These are phyloP conservation scores for Dryobates pubescens DNA, from an alignment of 2,797 vertebrate genomes.

Conservation along the genomic window DNA sequence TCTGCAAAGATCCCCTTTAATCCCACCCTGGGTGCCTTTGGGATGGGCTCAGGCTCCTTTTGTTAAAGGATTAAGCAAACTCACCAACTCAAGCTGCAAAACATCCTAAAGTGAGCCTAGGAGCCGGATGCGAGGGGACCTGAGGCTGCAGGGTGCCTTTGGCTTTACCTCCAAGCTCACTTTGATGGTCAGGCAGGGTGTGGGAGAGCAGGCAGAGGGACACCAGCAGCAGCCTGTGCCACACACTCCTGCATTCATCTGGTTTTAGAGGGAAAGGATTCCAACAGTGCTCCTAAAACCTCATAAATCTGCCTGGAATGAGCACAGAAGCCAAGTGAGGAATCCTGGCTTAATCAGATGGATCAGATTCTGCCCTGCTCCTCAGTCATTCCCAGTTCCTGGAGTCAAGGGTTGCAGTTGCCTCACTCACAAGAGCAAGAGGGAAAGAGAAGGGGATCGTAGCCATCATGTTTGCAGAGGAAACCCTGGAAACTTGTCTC, in stretches of 20 bases:
- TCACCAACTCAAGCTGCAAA: conserved; percentile 9
- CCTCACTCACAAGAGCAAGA: background rate
- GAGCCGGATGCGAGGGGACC: background rate
- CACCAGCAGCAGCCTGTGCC: fast-evolving
- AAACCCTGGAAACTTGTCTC: background rate
- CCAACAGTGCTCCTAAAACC: background rate
- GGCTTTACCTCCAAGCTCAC: background rate
- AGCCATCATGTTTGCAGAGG: background rate
- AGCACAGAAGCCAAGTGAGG: background rate
- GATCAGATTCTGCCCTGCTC: background rate
- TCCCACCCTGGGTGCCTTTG: conserved; percentile 5
- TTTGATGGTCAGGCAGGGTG: fast-evolving
- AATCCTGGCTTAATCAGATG: background rate
- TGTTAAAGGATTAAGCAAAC: conserved; percentile 64
- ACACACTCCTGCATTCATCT: background rate
- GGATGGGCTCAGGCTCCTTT: conserved; percentile 62
- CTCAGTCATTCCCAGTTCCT: background rate
- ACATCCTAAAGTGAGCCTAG: background rate
- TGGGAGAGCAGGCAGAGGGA: background rate
- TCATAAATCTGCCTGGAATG: background rate
- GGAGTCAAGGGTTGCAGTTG: background rate
- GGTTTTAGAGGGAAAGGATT: background rate
- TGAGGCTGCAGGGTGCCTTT: background rate
- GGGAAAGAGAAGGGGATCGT: background rate
- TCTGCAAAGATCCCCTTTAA: conserved; percentile 34